Conservation (phyloP, 2,797 vertebrate genomes). For the Sebastes cheni region DNA sequence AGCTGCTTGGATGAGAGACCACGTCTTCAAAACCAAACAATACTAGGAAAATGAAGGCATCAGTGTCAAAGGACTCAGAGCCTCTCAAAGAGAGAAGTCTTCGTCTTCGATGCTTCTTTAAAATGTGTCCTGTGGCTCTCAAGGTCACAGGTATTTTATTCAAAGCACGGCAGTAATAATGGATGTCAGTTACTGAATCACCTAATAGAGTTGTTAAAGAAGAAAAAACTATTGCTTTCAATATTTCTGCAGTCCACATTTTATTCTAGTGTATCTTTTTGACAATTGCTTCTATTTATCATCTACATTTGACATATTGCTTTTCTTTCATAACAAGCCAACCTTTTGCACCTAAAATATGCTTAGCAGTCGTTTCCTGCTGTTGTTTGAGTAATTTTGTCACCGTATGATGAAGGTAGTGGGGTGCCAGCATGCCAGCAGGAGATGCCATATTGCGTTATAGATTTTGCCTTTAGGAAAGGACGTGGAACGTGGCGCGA, state of each 20-base stretch:
- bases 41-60: neutral
- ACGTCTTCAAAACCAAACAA: neutral
- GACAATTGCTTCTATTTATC: neutral
- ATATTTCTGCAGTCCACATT: neutral
- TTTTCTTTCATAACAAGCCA: neutral
- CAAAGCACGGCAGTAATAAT: neutral
- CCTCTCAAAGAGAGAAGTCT: neutral
- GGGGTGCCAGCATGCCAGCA: constrained; percentile 11
- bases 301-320: neutral
- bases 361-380: neutral
- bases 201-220: neutral
- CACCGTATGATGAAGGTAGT: constrained; percentile 1
- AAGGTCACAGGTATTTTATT: neutral
- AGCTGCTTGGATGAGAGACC: neutral
- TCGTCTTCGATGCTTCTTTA: neutral
- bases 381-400: constrained; percentile 17
- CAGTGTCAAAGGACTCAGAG: neutral
- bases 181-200: neutral
- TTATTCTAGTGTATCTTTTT: neutral
- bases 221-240: neutral
- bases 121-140: neutral
- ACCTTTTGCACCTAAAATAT: neutral
- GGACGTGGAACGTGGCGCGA: neutral
- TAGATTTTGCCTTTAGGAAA: constrained; percentile 17
- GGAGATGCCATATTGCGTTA: constrained; percentile 36